phyloP scores from a whole-genome alignment of 2,888 invertebrate species.

The Papilio protenor region DNA sequence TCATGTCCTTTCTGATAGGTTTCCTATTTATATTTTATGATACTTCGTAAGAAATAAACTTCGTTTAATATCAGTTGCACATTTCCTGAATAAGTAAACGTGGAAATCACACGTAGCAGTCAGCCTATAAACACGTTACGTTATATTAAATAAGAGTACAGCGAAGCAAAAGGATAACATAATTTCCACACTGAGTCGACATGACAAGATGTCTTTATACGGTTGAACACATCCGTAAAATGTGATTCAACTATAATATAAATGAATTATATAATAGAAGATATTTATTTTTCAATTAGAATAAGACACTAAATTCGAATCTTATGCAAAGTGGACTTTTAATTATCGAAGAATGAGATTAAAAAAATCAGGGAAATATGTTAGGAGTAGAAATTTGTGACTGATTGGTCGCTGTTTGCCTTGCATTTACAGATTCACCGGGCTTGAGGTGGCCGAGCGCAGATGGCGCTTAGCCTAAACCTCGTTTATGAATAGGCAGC shows the following conservation, averaged over 20 bases:
- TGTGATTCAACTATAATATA: not conserved
- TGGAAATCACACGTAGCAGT: not conserved
- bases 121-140: constrained; percentile 9
- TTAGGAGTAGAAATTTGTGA: no score
- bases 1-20: no score
- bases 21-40: no score
- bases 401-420: no score
- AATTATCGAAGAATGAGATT: no score
- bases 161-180: constrained; percentile 12
- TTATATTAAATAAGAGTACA: constrained; percentile 21
- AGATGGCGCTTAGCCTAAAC: no score
- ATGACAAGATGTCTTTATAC: not conserved
- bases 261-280: not conserved
- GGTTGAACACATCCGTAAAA: constrained; percentile 3
- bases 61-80: not conserved
- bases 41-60: not conserved
- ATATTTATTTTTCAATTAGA: not conserved
- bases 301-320: no score
- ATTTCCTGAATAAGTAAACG: constrained; percentile 8
- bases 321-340: no score
- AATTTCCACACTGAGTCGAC: constrained; percentile 4
- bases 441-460: no score
- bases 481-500: no score
- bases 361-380: no score
- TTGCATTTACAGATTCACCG: no score